A percentile compares a stretch with the other conserved stretches of the same genome.
Evolutionary conservation across 2,888 invertebrate genomes (phyloP).

Genomic region (Chironomus tentans): DNA sequence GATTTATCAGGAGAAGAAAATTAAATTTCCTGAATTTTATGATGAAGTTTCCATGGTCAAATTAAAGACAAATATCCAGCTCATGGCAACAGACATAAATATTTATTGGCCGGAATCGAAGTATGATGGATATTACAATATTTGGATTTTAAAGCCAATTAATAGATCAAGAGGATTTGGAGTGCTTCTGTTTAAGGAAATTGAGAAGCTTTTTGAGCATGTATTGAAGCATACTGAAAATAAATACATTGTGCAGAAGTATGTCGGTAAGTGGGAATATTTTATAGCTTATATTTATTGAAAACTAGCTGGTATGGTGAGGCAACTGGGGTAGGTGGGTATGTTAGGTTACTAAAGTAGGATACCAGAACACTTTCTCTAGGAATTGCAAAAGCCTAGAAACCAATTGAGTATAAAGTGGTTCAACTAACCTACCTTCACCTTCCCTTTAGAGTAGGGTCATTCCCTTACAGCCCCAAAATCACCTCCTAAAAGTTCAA

Average conservation of each 20-base stretch:
- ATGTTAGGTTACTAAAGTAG: too few relatives aligned
- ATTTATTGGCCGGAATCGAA: constrained; percentile 51
- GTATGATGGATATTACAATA: constrained; percentile 71
- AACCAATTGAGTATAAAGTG: too few relatives aligned
- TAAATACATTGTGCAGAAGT: constrained; percentile 80
- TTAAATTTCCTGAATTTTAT: background rate
- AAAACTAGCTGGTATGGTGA: too few relatives aligned
- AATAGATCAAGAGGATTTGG: constrained; percentile 75
- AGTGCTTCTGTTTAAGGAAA: constrained; percentile 66
- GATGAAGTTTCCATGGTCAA: background rate
- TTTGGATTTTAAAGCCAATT: constrained; percentile 86
- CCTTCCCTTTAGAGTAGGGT: too few relatives aligned
- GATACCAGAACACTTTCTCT: too few relatives aligned
- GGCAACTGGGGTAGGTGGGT: too few relatives aligned
- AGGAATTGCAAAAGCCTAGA: too few relatives aligned
- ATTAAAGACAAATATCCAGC: background rate
- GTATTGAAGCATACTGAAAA: constrained; percentile 48
- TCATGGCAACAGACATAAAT: background rate
- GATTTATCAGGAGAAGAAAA: constrained; percentile 32
- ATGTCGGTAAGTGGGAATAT: constrained; percentile 62
- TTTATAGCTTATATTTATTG: too few relatives aligned
- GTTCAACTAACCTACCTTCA: too few relatives aligned
- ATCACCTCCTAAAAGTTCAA: too few relatives aligned
- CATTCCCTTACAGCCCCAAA: too few relatives aligned
- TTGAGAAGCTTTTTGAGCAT: constrained; percentile 60